Conservation (phyloP, 2,888 invertebrate species). For the Hymenopus coronatus region DNA sequence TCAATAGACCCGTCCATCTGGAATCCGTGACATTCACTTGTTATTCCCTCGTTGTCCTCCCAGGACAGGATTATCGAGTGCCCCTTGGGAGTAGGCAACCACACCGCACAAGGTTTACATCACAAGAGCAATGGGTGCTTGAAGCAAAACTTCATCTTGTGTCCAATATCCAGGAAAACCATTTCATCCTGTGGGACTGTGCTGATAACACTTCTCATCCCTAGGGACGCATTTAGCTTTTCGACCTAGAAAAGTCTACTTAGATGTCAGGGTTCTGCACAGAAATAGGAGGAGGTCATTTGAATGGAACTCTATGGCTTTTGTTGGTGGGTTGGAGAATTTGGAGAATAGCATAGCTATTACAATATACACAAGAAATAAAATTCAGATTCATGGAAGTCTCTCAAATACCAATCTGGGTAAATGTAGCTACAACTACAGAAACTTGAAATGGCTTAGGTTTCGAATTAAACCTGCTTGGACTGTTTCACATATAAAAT, state of each 20-base stretch:
- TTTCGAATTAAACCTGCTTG: too few species aligned
- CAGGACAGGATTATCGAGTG: background rate
- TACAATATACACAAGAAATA: too few species aligned
- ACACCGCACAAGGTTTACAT: background rate
- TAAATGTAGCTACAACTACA: too few species aligned
- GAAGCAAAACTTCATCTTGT: background rate
- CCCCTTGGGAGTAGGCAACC: conserved; percentile 2
- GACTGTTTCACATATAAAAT: too few species aligned
- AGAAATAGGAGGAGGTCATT: background rate
- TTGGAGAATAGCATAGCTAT: too few species aligned
- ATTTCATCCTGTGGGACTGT: background rate
- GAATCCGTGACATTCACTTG: background rate
- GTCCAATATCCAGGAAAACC: background rate
- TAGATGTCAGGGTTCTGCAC: background rate
- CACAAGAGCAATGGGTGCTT: background rate
- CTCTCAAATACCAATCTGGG: too few species aligned
- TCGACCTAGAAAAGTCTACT: background rate
- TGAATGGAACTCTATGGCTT: background rate
- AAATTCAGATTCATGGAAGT: too few species aligned
- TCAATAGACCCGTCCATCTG: background rate
- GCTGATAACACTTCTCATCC: background rate
- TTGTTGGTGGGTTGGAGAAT: too few species aligned
- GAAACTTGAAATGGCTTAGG: too few species aligned
- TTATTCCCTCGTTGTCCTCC: background rate
- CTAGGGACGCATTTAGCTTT: background rate